Evolutionary conservation across 1,140 invertebrate genomes (phyloP).

Genomic region (Campoletis sonorensis): DNA sequence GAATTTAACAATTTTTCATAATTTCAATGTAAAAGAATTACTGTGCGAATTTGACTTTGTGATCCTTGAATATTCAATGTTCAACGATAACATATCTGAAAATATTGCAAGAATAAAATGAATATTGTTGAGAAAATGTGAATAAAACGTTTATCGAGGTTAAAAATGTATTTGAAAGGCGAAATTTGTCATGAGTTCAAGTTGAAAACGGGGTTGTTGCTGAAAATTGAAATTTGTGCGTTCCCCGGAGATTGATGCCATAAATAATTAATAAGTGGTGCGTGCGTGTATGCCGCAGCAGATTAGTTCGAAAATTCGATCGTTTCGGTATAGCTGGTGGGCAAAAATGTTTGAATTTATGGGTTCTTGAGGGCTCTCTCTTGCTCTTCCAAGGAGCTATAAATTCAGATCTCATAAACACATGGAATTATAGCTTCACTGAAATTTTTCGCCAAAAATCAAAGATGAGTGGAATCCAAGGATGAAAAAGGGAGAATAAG

Average conservation of each 20-base stretch:
- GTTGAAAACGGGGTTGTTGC: not conserved
- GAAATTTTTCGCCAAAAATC: not conserved
- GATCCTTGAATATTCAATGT: no score
- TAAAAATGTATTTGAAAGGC: no score
- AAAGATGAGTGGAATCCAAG: not conserved
- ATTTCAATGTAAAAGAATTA: no score
- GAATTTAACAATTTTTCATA: no score
- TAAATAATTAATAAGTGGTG: slow-evolving; percentile 14
- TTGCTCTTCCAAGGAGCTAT: not conserved
- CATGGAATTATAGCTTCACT: slow-evolving; percentile 24
- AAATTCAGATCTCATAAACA: slow-evolving; percentile 18
- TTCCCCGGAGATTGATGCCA: not conserved
- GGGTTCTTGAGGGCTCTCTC: not conserved
- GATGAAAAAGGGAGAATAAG: not conserved
- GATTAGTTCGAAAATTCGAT: slow-evolving; percentile 18
- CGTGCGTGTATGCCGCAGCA: not conserved
- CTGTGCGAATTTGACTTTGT: no score
- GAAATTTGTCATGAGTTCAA: no score
- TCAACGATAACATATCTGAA: not conserved
- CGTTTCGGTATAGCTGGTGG: slow-evolving; percentile 14
- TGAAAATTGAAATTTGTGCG: no score
- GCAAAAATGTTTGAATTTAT: slow-evolving; percentile 39
- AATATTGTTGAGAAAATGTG: not conserved
- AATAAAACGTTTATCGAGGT: not conserved
- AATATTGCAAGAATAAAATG: not conserved